Base-by-base conservation (phyloP, 2,888 invertebrate species). In the Leucoma salicis region DNA sequence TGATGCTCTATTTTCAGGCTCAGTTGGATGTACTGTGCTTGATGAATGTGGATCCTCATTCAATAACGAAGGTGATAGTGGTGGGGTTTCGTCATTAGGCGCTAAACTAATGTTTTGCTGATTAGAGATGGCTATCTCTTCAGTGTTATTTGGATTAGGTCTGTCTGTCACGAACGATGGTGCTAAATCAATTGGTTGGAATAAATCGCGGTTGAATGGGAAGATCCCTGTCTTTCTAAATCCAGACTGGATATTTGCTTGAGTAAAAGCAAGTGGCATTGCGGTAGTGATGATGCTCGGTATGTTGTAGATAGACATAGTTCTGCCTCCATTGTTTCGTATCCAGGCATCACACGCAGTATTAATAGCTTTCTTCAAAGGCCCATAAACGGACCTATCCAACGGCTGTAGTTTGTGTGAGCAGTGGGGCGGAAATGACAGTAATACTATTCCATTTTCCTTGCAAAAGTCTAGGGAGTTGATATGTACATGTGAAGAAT, bases 401-500 rank as follows among this genome's bases (percentile, higher is more conserved):
- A 47, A 16, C 10, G 49, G 53, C 32, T 53, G 46, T n/a, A 53
- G 35, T 28, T 49, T n/a, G n/a, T n/a, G n/a, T n/a, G n/a, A n/a
- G n/a, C n/a, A n/a, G n/a, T n/a, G n/a, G n/a, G n/a, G n/a, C 50
- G 50, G 25, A 25, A 25, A 35, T 12, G 35, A 24, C 14, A 53
- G 35, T 37, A 57, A 8, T 10, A 53, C 40, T 34, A 55, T 49
- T 28, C 51, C 49, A 50, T 49, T 50, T 38, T 42, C 39, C 35
- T 49, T 57, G 29, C 50, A 48, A 27, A 46, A 53, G 29, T 55
- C 53, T 14, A 59, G 25, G 13, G 44, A 40, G 32, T 53, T 33
- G 13, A 56, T 37, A 32, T 48, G 35, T 31, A 47, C 29, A 41
- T 56, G 53, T 6, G 46, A 49, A 25, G 29, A 27, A 42, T 56